Evolutionary conservation across 2,797 vertebrate genomes (phyloP).

Genomic region (Rhynchotus rufescens): DNA sequence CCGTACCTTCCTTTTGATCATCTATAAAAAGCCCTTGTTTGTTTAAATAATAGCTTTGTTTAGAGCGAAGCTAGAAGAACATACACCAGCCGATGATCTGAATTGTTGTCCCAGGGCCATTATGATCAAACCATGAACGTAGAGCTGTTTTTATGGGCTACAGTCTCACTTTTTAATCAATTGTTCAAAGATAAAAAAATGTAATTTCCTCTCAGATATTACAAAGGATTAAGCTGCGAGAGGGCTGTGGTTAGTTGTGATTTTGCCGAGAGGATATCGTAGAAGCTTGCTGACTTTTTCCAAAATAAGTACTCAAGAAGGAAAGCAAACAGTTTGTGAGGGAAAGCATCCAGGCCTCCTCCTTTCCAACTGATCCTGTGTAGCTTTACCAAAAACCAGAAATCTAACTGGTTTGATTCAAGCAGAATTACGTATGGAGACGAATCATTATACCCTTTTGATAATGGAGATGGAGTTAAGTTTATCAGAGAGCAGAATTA

Average conservation of each 20-base stretch:
- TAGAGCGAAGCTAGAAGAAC: not conserved
- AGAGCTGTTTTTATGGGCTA: not conserved
- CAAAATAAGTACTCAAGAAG: not conserved
- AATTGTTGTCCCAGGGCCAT: not conserved
- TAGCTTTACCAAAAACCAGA: not conserved
- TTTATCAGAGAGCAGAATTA: conserved; percentile 12
- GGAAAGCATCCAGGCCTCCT: not conserved
- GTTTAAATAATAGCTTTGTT: conserved; percentile 8
- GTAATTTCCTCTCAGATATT: conserved; percentile 18
- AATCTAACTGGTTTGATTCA: not conserved
- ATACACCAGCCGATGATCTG: not conserved
- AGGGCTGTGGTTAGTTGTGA: not conserved
- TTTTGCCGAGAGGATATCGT: not conserved
- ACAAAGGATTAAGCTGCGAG: not conserved
- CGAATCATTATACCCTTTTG: conserved; percentile 7
- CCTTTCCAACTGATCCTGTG: not conserved
- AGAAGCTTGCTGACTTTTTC: conserved; percentile 1
- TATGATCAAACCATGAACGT: not conserved
- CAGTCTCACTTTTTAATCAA: not conserved
- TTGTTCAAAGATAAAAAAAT: not conserved
- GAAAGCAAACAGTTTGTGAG: not conserved
- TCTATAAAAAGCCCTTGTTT: conserved; percentile 12
- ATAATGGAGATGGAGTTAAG: not conserved
- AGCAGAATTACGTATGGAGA: not conserved
- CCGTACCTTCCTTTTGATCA: not conserved